These are phyloP conservation scores for Meriones psammophilus DNA, from an alignment of 2,797 vertebrate genomes.

Conservation along the genomic window DNA sequence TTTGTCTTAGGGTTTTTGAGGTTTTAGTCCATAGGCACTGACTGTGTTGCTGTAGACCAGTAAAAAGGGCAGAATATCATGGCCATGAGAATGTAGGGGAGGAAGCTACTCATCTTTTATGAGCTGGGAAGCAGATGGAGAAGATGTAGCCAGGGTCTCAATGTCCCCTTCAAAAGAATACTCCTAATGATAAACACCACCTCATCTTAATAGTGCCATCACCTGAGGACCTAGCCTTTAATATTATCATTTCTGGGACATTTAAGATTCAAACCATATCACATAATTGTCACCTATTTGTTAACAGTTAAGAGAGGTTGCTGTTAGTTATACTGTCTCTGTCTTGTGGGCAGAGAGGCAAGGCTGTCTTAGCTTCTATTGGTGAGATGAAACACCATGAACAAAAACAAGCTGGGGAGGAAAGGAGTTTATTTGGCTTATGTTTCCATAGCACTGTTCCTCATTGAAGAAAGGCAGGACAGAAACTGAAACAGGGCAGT, in stretches of 20 bases:
- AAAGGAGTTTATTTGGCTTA: background rate
- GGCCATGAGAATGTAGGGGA: background rate
- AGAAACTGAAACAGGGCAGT: background rate
- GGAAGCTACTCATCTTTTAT: background rate
- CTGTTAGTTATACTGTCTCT: background rate
- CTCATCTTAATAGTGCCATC: background rate
- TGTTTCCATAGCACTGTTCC: background rate
- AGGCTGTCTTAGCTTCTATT: background rate
- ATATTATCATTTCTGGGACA: background rate
- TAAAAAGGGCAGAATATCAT: background rate
- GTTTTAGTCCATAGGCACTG: background rate
- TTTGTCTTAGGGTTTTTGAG: background rate
- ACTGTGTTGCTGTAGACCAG: background rate
- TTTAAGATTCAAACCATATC: background rate
- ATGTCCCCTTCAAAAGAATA: background rate
- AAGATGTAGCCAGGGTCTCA: background rate
- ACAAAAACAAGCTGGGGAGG: background rate
- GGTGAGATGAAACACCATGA: background rate
- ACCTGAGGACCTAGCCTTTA: background rate
- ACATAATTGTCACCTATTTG: slow-evolving; percentile 32
- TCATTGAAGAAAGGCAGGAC: background rate
- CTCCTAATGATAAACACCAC: background rate
- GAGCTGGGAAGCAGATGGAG: background rate
- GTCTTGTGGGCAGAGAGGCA: slow-evolving; percentile 41
- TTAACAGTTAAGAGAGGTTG: background rate